Evolutionary conservation across 2,113 vertebrate species (phyloP).

Genomic region (Osmerus eperlanus): DNA sequence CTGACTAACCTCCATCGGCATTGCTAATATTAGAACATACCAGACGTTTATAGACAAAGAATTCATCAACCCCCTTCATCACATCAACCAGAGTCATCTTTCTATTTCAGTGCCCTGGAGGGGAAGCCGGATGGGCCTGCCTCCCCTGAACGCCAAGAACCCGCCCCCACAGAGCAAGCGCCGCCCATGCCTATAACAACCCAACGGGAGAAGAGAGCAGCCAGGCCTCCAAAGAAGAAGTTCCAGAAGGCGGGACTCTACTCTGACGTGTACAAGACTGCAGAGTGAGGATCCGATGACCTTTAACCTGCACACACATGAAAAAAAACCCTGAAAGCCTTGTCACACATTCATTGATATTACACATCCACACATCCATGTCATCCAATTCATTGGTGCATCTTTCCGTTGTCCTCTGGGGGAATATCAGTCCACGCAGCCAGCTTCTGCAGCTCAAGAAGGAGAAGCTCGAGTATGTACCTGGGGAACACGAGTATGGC

Average conservation of each 20-base stretch:
- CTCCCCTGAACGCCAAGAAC: constrained; percentile 53
- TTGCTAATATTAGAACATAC: constrained; percentile 8
- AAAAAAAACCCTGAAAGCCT: background rate
- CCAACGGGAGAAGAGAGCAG: constrained; percentile 73
- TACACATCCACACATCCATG: too few species aligned
- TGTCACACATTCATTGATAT: too few species aligned
- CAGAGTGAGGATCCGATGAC: constrained; percentile 61
- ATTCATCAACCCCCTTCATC: constrained; percentile 29
- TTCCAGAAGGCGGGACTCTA: constrained; percentile 79
- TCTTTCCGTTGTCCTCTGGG: constrained; percentile 8
- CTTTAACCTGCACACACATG: background rate
- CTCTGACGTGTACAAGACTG: constrained; percentile 76
- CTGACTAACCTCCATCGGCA: background rate
- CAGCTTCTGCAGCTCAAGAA: constrained; percentile 93
- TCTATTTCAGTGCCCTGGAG: constrained; percentile 68
- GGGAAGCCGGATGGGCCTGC: constrained; percentile 68
- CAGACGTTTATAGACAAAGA: constrained; percentile 16
- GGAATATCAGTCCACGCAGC: constrained; percentile 80
- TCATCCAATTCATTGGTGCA: background rate
- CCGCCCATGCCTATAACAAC: constrained; percentile 54
- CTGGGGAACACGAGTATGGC: constrained; percentile 91
- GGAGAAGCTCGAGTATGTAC: constrained; percentile 92
- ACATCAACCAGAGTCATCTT: constrained; percentile 38
- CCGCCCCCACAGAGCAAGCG: constrained; percentile 59
- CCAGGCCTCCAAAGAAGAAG: constrained; percentile 77